Conservation (phyloP, 1,140 invertebrate species). For the Nebria ingens region DNA sequence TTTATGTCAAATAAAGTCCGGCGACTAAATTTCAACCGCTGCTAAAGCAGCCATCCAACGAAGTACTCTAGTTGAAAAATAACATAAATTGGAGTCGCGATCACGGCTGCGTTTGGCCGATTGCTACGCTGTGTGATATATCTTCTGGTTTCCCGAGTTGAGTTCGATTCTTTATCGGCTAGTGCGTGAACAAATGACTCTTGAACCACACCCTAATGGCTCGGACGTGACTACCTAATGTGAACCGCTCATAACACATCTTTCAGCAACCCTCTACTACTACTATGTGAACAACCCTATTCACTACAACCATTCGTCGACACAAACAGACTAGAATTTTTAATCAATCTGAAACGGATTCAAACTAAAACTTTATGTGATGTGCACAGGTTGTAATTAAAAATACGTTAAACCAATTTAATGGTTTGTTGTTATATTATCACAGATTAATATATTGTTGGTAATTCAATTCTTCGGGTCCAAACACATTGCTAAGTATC, state of each 20-base stretch:
- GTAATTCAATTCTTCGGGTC: no score
- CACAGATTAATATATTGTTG: no score
- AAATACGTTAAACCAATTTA: no score
- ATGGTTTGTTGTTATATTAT: no score
- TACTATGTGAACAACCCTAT: no score
- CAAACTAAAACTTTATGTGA: no score
- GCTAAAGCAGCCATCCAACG: slow-evolving; percentile 6
- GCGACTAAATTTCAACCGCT: slow-evolving; percentile 19
- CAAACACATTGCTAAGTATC: no score
- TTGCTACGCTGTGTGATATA: slow-evolving; percentile 19
- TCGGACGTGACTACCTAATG: slow-evolving; percentile 24
- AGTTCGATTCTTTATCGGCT: slow-evolving; percentile 22
- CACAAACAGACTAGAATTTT: no score
- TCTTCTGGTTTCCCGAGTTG: slow-evolving; percentile 23
- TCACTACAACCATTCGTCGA: no score
- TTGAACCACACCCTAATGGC: slow-evolving; percentile 24
- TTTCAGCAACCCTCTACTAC: background rate
- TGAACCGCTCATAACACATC: slow-evolving; percentile 14
- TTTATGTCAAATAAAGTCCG: slow-evolving; percentile 21
- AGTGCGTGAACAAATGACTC: slow-evolving; percentile 23
- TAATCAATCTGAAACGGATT: no score
- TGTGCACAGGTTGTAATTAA: no score
- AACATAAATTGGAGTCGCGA: background rate
- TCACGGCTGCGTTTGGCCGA: slow-evolving; percentile 13
- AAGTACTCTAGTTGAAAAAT: background rate